Evolutionary conservation across 2,888 invertebrate species (phyloP).

Genomic region (Pediacus dermestoides): DNA sequence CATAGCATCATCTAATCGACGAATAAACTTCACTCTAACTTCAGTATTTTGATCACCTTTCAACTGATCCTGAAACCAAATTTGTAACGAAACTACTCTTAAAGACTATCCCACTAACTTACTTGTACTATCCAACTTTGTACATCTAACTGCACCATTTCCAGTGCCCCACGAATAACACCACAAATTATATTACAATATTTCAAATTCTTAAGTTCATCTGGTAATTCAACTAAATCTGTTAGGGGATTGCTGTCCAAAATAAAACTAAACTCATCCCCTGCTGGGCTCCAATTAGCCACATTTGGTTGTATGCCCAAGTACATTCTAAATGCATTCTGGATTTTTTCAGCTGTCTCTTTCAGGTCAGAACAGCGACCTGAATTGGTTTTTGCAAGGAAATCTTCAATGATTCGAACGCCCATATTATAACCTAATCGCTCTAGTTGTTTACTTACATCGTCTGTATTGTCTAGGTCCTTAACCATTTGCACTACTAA

Average conservation of each 20-base stretch:
- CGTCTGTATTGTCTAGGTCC: slow-evolving; percentile 94
- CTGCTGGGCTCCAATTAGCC: slow-evolving; percentile 89
- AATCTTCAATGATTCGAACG: slow-evolving; percentile 95
- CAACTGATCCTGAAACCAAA: slow-evolving; percentile 73
- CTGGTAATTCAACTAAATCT: slow-evolving; percentile 95
- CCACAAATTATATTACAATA: slow-evolving; percentile 94
- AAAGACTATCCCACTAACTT: slow-evolving; percentile 42
- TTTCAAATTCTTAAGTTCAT: slow-evolving; percentile 74
- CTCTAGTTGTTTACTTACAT: slow-evolving; percentile 95
- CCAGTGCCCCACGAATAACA: slow-evolving; percentile 86
- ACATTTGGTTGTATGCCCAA: slow-evolving; percentile 90
- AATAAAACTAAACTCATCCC: slow-evolving; percentile 94
- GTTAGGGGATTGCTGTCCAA: slow-evolving; percentile 94
- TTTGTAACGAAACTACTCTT: background rate
- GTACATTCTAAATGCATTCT: slow-evolving; percentile 78
- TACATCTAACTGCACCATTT: slow-evolving; percentile 98
- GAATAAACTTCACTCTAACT: slow-evolving; percentile 89
- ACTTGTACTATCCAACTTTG: slow-evolving; percentile 84
- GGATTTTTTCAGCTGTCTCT: slow-evolving; percentile 95
- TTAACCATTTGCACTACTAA: slow-evolving; percentile 95
- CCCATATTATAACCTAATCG: slow-evolving; percentile 98
- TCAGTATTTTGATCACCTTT: slow-evolving; percentile 94
- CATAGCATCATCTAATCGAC: slow-evolving; percentile 93
- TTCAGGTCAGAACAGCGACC: slow-evolving; percentile 91
- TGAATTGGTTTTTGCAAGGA: slow-evolving; percentile 84